Base-by-base conservation (phyloP, 2,888 invertebrate genomes). In the Cephus pulcher region DNA sequence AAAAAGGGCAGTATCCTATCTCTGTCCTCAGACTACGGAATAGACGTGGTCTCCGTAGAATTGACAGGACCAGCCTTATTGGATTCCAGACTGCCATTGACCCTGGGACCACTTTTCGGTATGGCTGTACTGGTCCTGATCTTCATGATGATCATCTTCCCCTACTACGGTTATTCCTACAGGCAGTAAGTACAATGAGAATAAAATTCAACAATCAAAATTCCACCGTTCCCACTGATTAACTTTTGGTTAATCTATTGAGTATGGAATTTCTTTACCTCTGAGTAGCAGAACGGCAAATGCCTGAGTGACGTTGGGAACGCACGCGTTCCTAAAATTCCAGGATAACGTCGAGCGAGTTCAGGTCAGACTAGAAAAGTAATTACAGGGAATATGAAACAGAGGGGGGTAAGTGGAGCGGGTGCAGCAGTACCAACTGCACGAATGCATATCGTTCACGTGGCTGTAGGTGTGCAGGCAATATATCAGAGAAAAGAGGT, bases 141-240 rank as follows among this genome's bases (percentile, higher is more conserved):
- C 0, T 73, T 89, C 1, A 75, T 90, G 30, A 74, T 90, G 32
- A 23, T 86, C 2, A 81, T 77, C 4, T 86, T 88, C 35, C 80
- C 85, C 0, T 86, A 84, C 70, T 89, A 85, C 34, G 90, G 89
- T 35, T 90, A 91, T 77, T 83, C 88, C 2, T 84, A 84, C 73
- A 76, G 79, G 4, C 83, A 88, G 91, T 91, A 84, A 90, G 91
- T 90, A 82, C 3, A 56, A 23, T 23, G 6, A 56, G 15, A 23
- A 56, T 56, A 23, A 23, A 23, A 56, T 56, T 15, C 23, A 15
- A 2, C 56, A 56, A 56, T 56, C 23, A 56, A 56, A 56, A 56
- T 56, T 56, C 56, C 56, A 56, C 23, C 23, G 56, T 56, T 56
- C 23, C 56, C 56, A 23, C 56, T 23, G 56, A 56, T 23, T 56